These are phyloP conservation scores for Recurvirostra avosetta DNA, from an alignment of 2,113 vertebrate species.

Conservation along the genomic window DNA sequence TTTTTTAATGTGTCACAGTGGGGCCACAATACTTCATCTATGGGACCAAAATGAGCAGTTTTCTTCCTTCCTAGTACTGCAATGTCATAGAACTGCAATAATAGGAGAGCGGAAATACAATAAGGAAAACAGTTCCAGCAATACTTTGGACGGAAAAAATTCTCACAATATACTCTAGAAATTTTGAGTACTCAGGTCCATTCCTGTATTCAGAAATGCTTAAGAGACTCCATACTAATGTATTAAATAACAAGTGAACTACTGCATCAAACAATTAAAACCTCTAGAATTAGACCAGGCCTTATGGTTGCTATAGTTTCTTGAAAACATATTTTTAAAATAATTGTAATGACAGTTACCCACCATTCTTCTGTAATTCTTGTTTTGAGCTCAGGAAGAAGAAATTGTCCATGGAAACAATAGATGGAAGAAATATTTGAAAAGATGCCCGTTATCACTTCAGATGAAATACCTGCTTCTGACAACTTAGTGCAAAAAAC, in stretches of 20 bases:
- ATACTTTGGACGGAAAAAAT: not conserved
- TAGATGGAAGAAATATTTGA: constrained; percentile 98
- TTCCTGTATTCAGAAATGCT: not conserved
- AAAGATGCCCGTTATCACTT: constrained; percentile 94
- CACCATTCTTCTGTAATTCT: constrained; percentile 93
- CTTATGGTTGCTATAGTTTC: not conserved
- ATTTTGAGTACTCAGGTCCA: not conserved
- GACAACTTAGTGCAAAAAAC: constrained; percentile 92
- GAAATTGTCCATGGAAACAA: constrained; percentile 92
- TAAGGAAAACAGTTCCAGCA: not conserved
- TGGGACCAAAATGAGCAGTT: not conserved
- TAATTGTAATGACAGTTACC: constrained; percentile 45
- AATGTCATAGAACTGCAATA: not conserved
- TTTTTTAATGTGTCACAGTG: not conserved
- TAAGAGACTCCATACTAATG: not conserved
- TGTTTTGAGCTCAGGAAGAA: constrained; percentile 90
- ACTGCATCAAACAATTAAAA: not conserved
- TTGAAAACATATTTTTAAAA: not conserved
- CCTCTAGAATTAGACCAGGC: not conserved
- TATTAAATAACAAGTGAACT: not conserved
- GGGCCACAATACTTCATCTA: not conserved
- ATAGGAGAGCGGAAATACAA: not conserved
- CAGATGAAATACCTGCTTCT: constrained; percentile 85
- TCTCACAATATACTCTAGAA: not conserved
- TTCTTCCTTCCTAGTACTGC: not conserved